Evolutionary conservation across 2,113 vertebrate species (phyloP), one percentile per base, ranked within the genome.

Genomic region (Alectura lathami): DNA sequence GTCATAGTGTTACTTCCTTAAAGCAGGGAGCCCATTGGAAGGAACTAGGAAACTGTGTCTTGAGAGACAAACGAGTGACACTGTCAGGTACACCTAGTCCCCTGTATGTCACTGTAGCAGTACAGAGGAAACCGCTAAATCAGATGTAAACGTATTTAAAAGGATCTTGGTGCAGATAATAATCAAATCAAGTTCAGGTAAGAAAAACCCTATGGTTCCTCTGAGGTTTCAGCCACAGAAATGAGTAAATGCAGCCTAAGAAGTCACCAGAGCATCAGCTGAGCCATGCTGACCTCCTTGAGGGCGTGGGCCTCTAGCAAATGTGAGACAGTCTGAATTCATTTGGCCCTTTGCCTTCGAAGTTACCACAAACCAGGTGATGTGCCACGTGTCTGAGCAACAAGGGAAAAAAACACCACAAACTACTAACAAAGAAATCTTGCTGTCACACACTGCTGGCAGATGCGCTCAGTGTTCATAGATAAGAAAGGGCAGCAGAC

Each of bases 141-240:
- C 22, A 38, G 26, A 13, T 23, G 1, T 23, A 62, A 38, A 77
- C 20, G 17, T 43, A 62, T 66, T 66, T 62, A 83, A 68, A 13
- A 76, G 8, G 20, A 60, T 53, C 24, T 82, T 40, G 36, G 32
- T 36, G 51, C 16, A 82, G 40, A 29, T 32, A 83, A 75, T 7
- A 11, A 84, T 42, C 18, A 57, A 72, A 79, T 12, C 13, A 1
- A 7, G 36, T 23, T 82, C 57, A 94, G 66, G 45, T 50, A 82
- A 89, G 66, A 95, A 26, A 18, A 34, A 64, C 3, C 22, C 38
- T 47, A 36, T 0, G 0, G 1, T 1, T 29, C 23, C 30, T 53
- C 77, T 66, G 16, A 51, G 30, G 36, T 64, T 87, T 87, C 53
- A 43, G 66, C 11, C 26, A 22, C 3, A 12, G 53, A 72, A 75